Percentiles rank a stretch among this genome's conserved stretches.
phyloP scores from a whole-genome alignment of 2,797 vertebrate species.

The Garrulus glandarius region DNA sequence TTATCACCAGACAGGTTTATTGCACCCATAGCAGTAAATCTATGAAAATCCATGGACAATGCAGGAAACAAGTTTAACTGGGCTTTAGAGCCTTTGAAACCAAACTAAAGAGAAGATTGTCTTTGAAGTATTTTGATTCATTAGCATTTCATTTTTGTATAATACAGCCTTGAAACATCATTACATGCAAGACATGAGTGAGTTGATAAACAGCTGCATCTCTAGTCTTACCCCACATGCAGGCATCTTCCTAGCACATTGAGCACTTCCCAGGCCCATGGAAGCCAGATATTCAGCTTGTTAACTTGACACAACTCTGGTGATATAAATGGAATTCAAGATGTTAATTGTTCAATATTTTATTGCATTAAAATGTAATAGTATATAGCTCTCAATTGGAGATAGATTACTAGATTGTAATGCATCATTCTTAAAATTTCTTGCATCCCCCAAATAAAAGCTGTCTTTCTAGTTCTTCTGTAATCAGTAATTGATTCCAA shows the following conservation, averaged over 20 bases:
- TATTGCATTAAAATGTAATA: neutral
- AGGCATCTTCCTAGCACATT: neutral
- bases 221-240: neutral
- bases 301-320: neutral
- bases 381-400: neutral
- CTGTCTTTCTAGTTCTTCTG: neutral
- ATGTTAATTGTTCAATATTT: neutral
- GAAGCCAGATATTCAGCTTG: neutral
- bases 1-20: slow-evolving; percentile 31
- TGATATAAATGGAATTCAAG: neutral
- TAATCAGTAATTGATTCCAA: neutral
- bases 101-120: neutral
- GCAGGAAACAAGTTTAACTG: slow-evolving; percentile 20
- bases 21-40: slow-evolving; percentile 25
- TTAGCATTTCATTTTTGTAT: neutral
- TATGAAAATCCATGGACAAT: slow-evolving; percentile 28
- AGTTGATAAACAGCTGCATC: neutral
- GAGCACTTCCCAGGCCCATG: neutral
- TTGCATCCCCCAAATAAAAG: neutral
- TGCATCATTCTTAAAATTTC: neutral
- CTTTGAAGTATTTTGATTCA: neutral
- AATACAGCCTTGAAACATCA: neutral
- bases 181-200: neutral
- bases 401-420: neutral
- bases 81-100: slow-evolving; percentile 2